A percentile compares a stretch with the other conserved stretches of the same genome.
phyloP scores from a whole-genome alignment of 1,140 invertebrate genomes.

The Anadara kagoshimensis region DNA sequence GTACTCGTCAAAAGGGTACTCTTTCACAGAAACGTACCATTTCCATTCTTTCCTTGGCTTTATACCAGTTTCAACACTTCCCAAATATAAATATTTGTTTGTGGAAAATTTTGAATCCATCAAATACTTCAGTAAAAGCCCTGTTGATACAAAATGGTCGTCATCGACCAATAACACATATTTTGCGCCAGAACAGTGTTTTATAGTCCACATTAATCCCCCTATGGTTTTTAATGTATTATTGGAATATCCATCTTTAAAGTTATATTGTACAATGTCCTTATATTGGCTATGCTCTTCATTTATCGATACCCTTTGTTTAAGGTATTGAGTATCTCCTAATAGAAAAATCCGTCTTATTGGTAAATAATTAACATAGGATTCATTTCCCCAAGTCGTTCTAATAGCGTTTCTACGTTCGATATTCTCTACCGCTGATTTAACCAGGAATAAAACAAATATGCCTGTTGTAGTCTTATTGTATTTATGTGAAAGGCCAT shows the following conservation, averaged over 20 bases:
- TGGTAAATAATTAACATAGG: background rate
- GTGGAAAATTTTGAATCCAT: background rate
- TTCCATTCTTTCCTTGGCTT: background rate
- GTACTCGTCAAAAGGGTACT: conserved; percentile 18
- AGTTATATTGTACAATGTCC: conserved; percentile 19
- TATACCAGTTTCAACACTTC: background rate
- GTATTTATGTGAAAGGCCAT: too few species aligned
- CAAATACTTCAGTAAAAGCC: background rate
- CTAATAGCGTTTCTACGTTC: conserved; percentile 1
- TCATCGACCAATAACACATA: conserved; percentile 18
- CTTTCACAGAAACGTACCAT: conserved; percentile 26
- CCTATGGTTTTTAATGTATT: conserved; percentile 21
- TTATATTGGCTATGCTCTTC: background rate
- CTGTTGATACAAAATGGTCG: conserved; percentile 7
- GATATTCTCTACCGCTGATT: conserved; percentile 2
- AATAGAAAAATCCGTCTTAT: conserved; percentile 6
- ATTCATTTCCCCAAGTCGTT: conserved; percentile 9
- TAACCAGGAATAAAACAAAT: conserved; percentile 6
- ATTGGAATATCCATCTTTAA: conserved; percentile 18
- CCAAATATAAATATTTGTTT: background rate
- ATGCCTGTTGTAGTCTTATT: too few species aligned
- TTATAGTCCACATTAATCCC: conserved; percentile 18
- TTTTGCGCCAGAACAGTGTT: conserved; percentile 4
- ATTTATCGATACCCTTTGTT: background rate
- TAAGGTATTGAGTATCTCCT: background rate